Conservation (phyloP, 2,797 vertebrate genomes). For the Amblyraja radiata region DNA sequence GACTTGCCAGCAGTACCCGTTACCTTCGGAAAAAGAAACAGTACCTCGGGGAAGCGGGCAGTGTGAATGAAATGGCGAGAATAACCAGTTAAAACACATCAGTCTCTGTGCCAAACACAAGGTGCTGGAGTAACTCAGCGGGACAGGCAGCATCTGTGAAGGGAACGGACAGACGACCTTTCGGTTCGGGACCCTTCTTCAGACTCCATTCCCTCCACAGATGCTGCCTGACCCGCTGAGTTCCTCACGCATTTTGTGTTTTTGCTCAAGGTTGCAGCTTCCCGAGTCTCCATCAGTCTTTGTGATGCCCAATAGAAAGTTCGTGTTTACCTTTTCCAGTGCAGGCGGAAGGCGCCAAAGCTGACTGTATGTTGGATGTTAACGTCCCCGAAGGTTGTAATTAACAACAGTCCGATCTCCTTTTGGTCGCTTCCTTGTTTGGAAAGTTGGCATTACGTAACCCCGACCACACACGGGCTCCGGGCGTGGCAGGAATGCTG, state of each 20-base stretch:
- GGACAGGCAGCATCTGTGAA: too few species aligned
- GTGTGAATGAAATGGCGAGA: not conserved
- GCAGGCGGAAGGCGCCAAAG: not conserved
- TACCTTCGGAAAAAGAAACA: not conserved
- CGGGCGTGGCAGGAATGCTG: constrained; percentile 24
- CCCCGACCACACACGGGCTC: not conserved
- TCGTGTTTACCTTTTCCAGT: not conserved
- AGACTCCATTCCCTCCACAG: too few species aligned
- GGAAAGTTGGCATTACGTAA: not conserved
- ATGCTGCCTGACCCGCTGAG: too few species aligned
- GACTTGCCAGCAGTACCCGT: not conserved
- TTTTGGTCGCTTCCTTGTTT: not conserved
- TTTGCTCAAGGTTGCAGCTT: too few species aligned
- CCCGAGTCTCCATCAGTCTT: not conserved
- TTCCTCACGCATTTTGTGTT: too few species aligned
- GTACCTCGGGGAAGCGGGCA: not conserved
- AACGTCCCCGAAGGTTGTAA: not conserved
- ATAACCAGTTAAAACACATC: not conserved
- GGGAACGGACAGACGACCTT: too few species aligned
- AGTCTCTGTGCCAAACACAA: not conserved
- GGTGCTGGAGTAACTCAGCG: too few species aligned
- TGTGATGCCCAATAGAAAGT: not conserved
- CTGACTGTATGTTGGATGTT: not conserved
- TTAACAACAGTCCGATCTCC: not conserved
- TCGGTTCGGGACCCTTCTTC: too few species aligned